Evolutionary conservation across 2,113 vertebrate genomes (phyloP).

Genomic region (Ctenodactylus gundi): DNA sequence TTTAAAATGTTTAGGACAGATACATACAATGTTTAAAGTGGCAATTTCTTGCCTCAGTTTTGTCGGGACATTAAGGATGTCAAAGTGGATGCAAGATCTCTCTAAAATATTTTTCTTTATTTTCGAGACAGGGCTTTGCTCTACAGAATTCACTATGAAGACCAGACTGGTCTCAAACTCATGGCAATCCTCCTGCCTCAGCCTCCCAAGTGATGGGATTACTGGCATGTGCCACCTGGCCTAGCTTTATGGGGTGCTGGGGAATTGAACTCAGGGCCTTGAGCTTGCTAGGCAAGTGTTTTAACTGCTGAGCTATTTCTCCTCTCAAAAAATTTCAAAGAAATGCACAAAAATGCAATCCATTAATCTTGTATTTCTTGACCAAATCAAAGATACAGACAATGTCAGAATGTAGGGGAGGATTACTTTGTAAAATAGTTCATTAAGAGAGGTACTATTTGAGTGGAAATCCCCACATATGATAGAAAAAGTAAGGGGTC

Average conservation of each 20-base stretch:
- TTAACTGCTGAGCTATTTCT: no score
- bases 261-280: no score
- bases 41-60: not conserved
- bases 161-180: no score
- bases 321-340: not conserved
- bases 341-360: not conserved
- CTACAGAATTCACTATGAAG: no score
- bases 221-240: no score
- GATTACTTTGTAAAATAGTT: not conserved
- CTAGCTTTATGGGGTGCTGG: no score
- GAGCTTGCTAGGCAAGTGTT: no score
- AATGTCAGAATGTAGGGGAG: not conserved
- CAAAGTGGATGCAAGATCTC: not conserved
- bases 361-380: not conserved
- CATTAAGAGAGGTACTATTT: not conserved
- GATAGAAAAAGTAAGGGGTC: not conserved
- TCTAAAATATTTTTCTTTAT: no score
- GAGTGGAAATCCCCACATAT: not conserved
- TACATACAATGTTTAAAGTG: not conserved
- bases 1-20: not conserved
- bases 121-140: no score
- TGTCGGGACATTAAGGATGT: not conserved
- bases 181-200: no score
- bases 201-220: no score
- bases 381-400: not conserved